Base-by-base conservation (phyloP, 1,140 invertebrate species). In the Drosophila yakuba region DNA sequence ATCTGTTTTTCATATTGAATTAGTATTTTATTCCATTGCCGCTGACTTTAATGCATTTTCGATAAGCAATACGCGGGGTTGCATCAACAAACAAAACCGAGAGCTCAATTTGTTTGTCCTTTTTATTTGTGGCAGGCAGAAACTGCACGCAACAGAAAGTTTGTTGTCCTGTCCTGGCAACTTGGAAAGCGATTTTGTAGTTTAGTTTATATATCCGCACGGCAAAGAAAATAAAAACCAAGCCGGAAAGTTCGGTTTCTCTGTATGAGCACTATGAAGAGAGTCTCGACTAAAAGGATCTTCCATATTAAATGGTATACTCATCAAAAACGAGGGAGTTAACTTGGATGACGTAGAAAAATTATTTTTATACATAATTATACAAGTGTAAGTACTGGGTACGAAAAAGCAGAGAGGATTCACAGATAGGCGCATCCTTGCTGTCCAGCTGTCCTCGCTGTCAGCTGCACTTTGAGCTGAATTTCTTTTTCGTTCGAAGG, bases 161-260 rank as follows among this genome's bases (percentile, higher is more conserved):
- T 45, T 38, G 47, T 63, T 74, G 57, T 58, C n/a, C n/a, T n/a
- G n/a, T 64, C 69, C 32, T 48, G 57, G 58, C n/a, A 72, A 72
- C 39, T 80, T 66, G 55, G 51, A 75, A 82, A 88, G 79, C 80
- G 75, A 86, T 86, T 82, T 68, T 76, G 69, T 73, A 64, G 83
- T 73, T 63, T 71, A 82, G 66, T 86, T 86, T 86, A 81, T 78
- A 66, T 67, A 78, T 64, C 41, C 45, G 51, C 50, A 14, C 36
- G 52, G 32, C 25, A 61, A 43, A 12, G 43, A 56, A 57, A 62
- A 69, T 57, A 43, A 63, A 36, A 14, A 25, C 25, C 28, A 51
- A 44, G 32, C 28, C 35, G 66, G 14, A 63, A 73, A 62, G 36
- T 61, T 57, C 41, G 41, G 56, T 39, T 74, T 39, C 36, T 58